Conservation (phyloP, 2,113 vertebrate species). For the Uria lomvia region DNA sequence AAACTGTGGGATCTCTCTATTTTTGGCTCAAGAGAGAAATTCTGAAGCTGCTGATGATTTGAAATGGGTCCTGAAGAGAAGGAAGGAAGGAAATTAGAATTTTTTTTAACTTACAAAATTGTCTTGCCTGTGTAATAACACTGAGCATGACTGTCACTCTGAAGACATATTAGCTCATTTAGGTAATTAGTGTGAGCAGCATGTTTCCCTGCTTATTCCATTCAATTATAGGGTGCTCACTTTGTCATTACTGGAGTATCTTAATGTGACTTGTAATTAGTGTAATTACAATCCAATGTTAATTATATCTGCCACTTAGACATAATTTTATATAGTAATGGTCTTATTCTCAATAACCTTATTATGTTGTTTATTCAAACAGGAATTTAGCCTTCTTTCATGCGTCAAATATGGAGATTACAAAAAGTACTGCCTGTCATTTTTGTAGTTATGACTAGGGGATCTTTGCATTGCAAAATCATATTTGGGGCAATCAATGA, state of each 20-base stretch:
- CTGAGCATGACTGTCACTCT: constrained; percentile 77
- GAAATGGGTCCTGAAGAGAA: constrained; percentile 66
- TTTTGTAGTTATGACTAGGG: constrained; percentile 67
- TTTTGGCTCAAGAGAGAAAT: constrained; percentile 64
- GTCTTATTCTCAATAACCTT: constrained; percentile 82
- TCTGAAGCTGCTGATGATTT: constrained; percentile 63
- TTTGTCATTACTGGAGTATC: constrained; percentile 85
- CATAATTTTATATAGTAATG: constrained; percentile 86
- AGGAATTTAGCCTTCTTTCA: constrained; percentile 85
- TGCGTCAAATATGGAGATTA: constrained; percentile 80
- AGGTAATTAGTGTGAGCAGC: constrained; percentile 84
- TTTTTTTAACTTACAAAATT: constrained; percentile 68
- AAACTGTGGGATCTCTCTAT: constrained; percentile 54
- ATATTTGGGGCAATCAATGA: constrained; percentile 75
- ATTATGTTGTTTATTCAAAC: constrained; percentile 85
- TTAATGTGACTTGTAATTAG: constrained; percentile 91
- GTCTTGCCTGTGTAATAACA: constrained; percentile 77
- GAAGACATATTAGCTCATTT: constrained; percentile 85
- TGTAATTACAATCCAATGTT: constrained; percentile 91
- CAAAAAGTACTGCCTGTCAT: constrained; percentile 72
- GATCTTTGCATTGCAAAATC: constrained; percentile 71
- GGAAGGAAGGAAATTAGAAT: constrained; percentile 66
- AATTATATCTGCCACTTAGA: constrained; percentile 87
- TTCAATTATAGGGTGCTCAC: constrained; percentile 85
- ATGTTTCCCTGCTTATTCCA: constrained; percentile 83